phyloP scores from a whole-genome alignment of 2,797 vertebrate species.

The Amblyraja radiata region DNA sequence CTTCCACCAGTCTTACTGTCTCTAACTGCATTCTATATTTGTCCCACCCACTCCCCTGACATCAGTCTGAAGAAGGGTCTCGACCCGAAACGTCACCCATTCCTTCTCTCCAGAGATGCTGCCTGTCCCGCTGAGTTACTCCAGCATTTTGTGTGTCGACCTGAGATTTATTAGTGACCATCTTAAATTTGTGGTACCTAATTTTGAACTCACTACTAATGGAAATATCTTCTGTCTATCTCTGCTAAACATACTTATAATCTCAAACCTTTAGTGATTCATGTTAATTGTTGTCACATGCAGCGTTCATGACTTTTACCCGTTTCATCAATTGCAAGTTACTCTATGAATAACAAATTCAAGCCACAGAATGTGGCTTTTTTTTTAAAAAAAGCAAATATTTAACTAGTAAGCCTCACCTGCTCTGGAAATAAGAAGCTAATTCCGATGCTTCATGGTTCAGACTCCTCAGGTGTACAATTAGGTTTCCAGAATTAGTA shows the following conservation, averaged over 20 bases:
- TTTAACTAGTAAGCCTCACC: conserved; percentile 77
- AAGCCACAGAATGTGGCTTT: neutral
- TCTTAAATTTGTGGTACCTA: neutral
- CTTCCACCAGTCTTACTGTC: too few relatives aligned
- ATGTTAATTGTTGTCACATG: neutral
- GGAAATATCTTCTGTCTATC: neutral
- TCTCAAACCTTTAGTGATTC: neutral
- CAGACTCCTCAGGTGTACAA: conserved; percentile 99
- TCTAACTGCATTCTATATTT: too few relatives aligned
- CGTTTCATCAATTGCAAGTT: neutral
- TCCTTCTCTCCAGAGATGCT: too few relatives aligned
- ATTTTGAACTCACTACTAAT: neutral
- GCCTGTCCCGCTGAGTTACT: too few relatives aligned
- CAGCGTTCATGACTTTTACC: too few relatives aligned
- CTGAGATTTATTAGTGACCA: neutral
- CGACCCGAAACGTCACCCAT: too few relatives aligned
- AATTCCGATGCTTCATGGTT: conserved; percentile 99
- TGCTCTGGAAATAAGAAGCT: conserved; percentile 99
- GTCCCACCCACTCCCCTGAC: too few relatives aligned
- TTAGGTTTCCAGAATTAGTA: conserved; percentile 99
- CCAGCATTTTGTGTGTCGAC: too few relatives aligned
- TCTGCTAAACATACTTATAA: neutral
- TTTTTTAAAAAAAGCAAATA: neutral
- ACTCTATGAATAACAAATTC: neutral
- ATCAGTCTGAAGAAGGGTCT: too few relatives aligned